Evolutionary conservation across 2,797 vertebrate genomes (phyloP).

Genomic region (Thunnus albacares): DNA sequence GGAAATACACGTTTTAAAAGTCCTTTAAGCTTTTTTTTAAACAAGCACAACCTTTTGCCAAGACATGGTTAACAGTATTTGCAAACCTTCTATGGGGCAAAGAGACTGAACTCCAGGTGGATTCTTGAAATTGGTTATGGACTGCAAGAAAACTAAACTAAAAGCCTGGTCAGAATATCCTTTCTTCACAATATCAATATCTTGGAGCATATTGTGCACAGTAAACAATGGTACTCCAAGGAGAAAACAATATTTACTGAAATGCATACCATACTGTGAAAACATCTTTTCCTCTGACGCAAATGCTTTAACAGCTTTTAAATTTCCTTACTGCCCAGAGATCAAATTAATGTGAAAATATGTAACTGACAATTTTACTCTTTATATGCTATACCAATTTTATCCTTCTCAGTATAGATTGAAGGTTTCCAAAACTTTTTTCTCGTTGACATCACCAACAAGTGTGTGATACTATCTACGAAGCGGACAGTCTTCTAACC

Average conservation of each 20-base stretch:
- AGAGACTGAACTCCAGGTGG: not conserved
- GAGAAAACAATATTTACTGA: not conserved
- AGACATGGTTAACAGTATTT: slow-evolving; percentile 21
- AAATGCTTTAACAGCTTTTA: not conserved
- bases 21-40: not conserved
- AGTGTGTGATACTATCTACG: too few relatives aligned
- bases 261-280: not conserved
- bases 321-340: not conserved
- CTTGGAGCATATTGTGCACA: slow-evolving; percentile 3
- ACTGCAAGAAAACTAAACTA: slow-evolving; percentile 6
- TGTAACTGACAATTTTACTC: too few relatives aligned
- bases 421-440: not conserved
- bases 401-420: too few relatives aligned
- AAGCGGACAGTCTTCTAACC: too few relatives aligned
- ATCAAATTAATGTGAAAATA: not conserved
- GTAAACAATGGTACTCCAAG: not conserved
- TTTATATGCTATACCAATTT: too few relatives aligned
- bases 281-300: not conserved
- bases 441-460: not conserved
- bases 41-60: not conserved
- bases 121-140: not conserved
- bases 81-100: not conserved
- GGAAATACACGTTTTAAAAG: not conserved
- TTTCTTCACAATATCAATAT: not conserved
- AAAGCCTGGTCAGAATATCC: not conserved